Conservation (phyloP, 2,113 vertebrate species). For the Rostratula benghalensis region DNA sequence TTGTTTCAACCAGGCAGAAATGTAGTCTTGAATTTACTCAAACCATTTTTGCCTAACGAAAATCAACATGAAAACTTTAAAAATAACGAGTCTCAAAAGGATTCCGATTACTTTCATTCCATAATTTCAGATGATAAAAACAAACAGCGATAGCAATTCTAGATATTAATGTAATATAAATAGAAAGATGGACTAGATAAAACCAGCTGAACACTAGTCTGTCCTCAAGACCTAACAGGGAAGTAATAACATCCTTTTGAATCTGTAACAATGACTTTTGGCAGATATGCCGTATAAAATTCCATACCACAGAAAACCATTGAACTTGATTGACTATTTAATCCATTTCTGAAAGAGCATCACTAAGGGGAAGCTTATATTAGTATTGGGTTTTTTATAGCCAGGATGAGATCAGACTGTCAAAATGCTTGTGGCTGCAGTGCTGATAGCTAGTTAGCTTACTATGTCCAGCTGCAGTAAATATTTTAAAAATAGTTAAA, state of each 20-base stretch:
- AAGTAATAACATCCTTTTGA: conserved; percentile 61
- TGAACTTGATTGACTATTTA: conserved; percentile 68
- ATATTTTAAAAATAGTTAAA: conserved; percentile 26
- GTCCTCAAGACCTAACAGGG: conserved; percentile 68
- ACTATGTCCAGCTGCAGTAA: background rate
- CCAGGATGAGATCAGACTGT: conserved; percentile 55
- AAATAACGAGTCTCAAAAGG: conserved; percentile 67
- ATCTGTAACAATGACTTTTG: conserved; percentile 63
- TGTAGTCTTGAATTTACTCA: conserved; percentile 51
- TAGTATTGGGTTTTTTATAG: background rate
- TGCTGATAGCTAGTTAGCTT: background rate
- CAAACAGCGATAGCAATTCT: conserved; percentile 52
- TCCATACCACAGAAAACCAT: conserved; percentile 27
- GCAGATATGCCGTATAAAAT: conserved; percentile 59
- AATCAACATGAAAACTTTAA: conserved; percentile 68
- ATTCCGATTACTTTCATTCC: conserved; percentile 57
- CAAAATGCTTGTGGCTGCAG: conserved; percentile 18
- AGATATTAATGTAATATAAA: conserved; percentile 75
- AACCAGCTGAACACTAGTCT: conserved; percentile 75
- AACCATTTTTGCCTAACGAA: conserved; percentile 53
- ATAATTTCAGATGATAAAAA: conserved; percentile 63
- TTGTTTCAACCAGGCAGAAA: conserved; percentile 49
- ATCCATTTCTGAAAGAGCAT: conserved; percentile 48
- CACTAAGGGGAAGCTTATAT: conserved; percentile 18
- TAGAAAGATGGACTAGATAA: conserved; percentile 69